Evolutionary conservation across 2,113 vertebrate genomes (phyloP).

Genomic region (Dromaius novaehollandiae): DNA sequence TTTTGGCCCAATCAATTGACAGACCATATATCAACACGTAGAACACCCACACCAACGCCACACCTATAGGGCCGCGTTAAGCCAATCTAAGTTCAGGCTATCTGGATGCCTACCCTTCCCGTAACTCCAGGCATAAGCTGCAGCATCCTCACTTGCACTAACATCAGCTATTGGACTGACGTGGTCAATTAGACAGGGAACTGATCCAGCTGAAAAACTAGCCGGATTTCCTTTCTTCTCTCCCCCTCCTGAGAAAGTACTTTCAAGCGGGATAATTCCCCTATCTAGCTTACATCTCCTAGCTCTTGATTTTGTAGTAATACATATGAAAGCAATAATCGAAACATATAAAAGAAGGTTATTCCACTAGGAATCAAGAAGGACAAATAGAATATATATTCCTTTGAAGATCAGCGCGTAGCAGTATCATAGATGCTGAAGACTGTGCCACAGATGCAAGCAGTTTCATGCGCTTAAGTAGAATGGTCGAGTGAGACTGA

Average conservation of each 20-base stretch:
- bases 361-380: background rate
- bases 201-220: background rate
- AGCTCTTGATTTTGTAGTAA: background rate
- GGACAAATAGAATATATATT: background rate
- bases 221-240: background rate
- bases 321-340: background rate
- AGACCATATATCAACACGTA: rapidly evolving
- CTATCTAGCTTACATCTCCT: background rate
- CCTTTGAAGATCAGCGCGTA: background rate
- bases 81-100: background rate
- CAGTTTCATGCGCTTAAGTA: background rate
- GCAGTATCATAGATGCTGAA: background rate
- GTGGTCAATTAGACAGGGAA: background rate
- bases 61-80: rapidly evolving
- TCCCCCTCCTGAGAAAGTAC: background rate
- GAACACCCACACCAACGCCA: background rate
- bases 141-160: background rate
- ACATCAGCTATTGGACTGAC: background rate
- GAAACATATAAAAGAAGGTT: background rate
- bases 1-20: background rate
- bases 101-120: background rate
- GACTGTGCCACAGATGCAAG: background rate
- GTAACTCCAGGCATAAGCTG: background rate
- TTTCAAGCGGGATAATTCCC: background rate
- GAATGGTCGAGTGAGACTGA: background rate